These are phyloP conservation scores for Cylindroiulus punctatus DNA, from an alignment of 2,888 invertebrate species.

Conservation along the genomic window DNA sequence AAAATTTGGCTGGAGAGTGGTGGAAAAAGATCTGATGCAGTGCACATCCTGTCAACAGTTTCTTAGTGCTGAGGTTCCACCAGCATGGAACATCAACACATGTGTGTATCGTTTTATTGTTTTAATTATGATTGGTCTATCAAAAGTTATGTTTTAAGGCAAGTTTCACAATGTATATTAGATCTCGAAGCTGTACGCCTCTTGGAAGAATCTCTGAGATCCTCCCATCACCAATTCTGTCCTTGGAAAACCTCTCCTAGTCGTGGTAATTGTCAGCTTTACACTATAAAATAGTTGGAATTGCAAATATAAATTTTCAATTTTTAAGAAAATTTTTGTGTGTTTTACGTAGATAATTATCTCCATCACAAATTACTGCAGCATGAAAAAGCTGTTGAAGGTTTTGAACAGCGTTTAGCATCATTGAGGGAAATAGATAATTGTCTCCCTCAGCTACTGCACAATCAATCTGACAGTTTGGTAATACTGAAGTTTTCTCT, in stretches of 20 bases:
- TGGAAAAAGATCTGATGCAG: slow-evolving; percentile 35
- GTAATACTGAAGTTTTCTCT: background rate
- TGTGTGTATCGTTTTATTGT: background rate
- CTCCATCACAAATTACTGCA: background rate
- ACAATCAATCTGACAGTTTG: background rate
- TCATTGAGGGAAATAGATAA: slow-evolving; percentile 13
- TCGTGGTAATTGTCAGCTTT: background rate
- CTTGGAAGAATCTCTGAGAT: background rate
- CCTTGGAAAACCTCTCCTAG: slow-evolving; percentile 51
- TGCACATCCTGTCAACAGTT: slow-evolving; percentile 48
- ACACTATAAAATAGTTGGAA: background rate
- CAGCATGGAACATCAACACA: background rate
- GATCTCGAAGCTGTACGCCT: background rate
- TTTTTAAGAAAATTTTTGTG: background rate
- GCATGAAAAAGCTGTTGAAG: background rate
- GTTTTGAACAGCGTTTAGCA: background rate
- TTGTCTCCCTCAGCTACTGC: slow-evolving; percentile 12
- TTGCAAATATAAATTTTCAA: background rate
- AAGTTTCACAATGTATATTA: background rate
- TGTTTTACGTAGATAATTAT: slow-evolving; percentile 16
- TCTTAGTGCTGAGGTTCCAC: slow-evolving; percentile 48
- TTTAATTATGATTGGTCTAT: background rate
- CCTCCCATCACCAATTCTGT: slow-evolving; percentile 48
- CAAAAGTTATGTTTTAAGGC: background rate
- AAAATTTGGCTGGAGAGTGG: slow-evolving; percentile 50